Evolutionary conservation across 1,140 invertebrate genomes (phyloP), one percentile per base, ranked within the genome.

Genomic region (Aphidius gifuensis): DNA sequence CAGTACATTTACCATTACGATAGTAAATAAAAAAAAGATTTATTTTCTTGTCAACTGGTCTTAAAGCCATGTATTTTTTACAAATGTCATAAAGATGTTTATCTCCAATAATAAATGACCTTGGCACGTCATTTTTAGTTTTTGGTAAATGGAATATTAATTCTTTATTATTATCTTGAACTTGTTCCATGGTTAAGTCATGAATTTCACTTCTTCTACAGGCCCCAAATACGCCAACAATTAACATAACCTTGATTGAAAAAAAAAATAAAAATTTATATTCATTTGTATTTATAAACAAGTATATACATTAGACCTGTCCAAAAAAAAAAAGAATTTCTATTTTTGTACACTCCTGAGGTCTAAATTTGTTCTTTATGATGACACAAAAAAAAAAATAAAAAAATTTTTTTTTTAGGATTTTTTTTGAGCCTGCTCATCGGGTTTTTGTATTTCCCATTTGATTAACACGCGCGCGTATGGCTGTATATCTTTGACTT

Each of bases 11-110:
- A 5, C 23, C 56, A 46, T 58, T 58, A 7, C 23, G 56, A 16
- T 57, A 57, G 45, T 57, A 42, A 7, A 57, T 45, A 6, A 57
- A 44, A 16, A 57, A 44, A 21, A 48, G 48, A 11, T 62, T 46
- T 5, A n/a, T 59, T 38, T 47, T 46, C 9, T 57, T 38, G 42
- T 67, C 47, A 23, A 38, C 8, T 54, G 68, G 66, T 9, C 66
- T 56, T 21, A 65, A 53, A 39, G 51, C 49, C 40, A 45, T 11
- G 49, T 67, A 69, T 59, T 67, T 65, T 47, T 59, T 60, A 6
- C 65, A 54, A 7, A 63, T 50, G n/a, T 65, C 51, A 56, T 53
- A 60, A 40, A 63, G 61, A 23, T 23, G 1, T 42, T 64, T 40
- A 5, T 46, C 62, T 21, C 23, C 53, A 56, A 64, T 42, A 45